Evolutionary conservation across 2,113 vertebrate species (phyloP).

Genomic region (Pomatorhinus ruficollis): DNA sequence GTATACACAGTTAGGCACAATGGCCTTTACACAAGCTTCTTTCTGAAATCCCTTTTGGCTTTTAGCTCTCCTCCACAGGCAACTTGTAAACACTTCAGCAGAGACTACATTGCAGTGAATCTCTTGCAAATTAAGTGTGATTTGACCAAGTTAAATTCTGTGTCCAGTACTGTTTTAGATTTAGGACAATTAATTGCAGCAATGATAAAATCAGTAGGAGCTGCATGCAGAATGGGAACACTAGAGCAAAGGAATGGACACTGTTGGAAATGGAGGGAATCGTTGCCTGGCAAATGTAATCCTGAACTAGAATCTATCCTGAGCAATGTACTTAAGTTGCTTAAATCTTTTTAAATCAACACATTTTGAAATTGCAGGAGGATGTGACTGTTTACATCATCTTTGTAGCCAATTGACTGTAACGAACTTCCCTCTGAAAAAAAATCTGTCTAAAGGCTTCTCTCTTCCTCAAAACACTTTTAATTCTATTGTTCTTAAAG

Average conservation of each 20-base stretch:
- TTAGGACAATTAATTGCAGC: background rate
- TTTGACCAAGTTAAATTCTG: background rate
- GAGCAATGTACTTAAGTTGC: background rate
- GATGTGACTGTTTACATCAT: background rate
- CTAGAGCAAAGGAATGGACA: background rate
- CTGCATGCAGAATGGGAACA: background rate
- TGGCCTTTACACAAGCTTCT: background rate
- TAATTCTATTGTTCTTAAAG: slow-evolving; percentile 2
- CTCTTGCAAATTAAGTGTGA: background rate
- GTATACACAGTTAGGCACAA: background rate
- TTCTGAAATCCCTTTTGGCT: background rate
- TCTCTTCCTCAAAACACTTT: background rate
- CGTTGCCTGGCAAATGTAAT: background rate
- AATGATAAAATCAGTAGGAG: background rate
- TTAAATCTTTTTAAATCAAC: background rate
- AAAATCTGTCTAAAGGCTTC: background rate
- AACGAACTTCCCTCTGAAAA: background rate
- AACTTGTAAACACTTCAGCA: background rate
- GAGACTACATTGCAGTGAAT: background rate
- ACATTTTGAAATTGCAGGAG: background rate
- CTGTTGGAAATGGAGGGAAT: background rate
- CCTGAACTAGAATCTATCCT: background rate
- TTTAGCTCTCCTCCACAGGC: background rate
- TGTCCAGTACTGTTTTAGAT: background rate
- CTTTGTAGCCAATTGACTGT: background rate